Base-by-base conservation (phyloP, 2,888 invertebrate genomes). In the Drosophila borborema region DNA sequence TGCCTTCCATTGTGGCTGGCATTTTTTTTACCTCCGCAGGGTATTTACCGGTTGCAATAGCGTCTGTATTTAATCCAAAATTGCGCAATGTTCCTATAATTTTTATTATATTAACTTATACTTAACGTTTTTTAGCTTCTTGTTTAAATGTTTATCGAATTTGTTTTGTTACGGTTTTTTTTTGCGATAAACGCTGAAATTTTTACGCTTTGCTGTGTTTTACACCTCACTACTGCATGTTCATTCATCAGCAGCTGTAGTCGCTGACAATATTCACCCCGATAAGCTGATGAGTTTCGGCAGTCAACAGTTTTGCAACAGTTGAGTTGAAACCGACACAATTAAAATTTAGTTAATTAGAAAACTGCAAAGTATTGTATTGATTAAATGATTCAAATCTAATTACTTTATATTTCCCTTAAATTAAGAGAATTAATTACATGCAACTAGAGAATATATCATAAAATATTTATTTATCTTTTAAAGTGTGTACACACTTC, bases 191-290 rank as follows among this genome's bases (percentile, higher is more conserved):
- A 74, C 59, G 56, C 59, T 72, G 56, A 54, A 81, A 77, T 64
- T 85, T 77, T 70, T 80, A 76, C 80, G 75, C 59, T 75, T 79
- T 74, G 67, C 82, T 72, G 67, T 82, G 75, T 82, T 85, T 87
- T 82, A 82, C 83, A 82, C 80, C 80, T 85, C 77, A 87, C 87
- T 83, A 82, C 77, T 86, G 72, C 75, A 64, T 60, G 82, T 87
- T 88, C 83, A 84, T 88, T 84, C 83, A 83, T 86, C 78, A 86
- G 82, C 78, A 84, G 82, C 86, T 86, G 83, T 73, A 66, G 72
- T 43, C 43, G 7, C 9, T 48, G n/a, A 14, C 9, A 56, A 8
- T 18, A 66, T 45, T 74, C 80, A 79, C 77, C 77, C 79, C 74
- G 23, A 40, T 58, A n/a, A 70, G 43, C 55, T 34, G 36, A 45